Evolutionary conservation across 2,113 vertebrate genomes (phyloP).

Genomic region (Poecile atricapillus): DNA sequence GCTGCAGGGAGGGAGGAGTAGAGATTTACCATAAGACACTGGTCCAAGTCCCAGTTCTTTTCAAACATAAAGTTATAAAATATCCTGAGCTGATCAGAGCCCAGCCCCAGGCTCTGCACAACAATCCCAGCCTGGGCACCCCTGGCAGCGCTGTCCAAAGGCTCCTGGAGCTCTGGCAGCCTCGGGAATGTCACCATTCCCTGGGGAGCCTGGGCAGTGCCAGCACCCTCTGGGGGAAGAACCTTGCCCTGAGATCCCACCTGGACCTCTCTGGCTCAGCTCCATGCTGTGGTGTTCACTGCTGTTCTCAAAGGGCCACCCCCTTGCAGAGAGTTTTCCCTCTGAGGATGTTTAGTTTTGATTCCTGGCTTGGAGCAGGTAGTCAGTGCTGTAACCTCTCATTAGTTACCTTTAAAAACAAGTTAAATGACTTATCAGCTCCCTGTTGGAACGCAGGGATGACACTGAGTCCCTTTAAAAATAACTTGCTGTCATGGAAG

Average conservation of each 20-base stretch:
- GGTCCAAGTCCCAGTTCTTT: not conserved
- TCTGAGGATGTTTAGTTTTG: not conserved
- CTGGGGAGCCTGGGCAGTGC: not conserved
- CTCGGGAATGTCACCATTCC: not conserved
- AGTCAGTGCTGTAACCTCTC: not conserved
- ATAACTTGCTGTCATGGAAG: not conserved
- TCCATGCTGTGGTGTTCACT: not conserved
- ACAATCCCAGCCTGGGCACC: not conserved
- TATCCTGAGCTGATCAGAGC: not conserved
- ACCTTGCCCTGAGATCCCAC: accelerated
- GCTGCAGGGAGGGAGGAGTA: not conserved
- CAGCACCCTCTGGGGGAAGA: not conserved
- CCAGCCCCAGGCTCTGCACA: not conserved
- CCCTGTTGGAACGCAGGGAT: not conserved
- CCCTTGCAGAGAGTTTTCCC: not conserved
- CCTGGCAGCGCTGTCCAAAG: not conserved
- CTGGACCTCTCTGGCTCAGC: accelerated
- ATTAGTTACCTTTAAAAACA: not conserved
- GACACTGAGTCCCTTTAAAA: not conserved
- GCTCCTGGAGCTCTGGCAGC: not conserved
- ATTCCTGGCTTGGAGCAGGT: not conserved
- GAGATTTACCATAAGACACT: not conserved
- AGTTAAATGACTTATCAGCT: not conserved
- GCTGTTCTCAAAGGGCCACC: not conserved
- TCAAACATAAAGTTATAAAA: not conserved